Evolutionary conservation across 2,888 invertebrate genomes (phyloP).

Genomic region (Platerodrilus igneus): DNA sequence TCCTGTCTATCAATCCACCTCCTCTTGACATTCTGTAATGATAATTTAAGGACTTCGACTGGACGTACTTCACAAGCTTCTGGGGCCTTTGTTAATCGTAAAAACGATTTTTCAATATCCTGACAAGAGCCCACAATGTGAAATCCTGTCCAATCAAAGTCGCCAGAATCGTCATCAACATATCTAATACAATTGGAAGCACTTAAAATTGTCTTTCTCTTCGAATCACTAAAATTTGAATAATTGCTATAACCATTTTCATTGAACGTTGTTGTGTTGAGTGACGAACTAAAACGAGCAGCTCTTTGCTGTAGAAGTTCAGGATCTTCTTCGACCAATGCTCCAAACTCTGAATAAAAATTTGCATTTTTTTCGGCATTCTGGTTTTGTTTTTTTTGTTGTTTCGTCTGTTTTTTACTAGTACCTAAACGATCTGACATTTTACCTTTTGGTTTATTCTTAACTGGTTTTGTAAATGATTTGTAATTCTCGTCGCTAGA

Average conservation of each 20-base stretch:
- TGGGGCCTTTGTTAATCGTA: conserved; percentile 94
- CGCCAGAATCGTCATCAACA: conserved; percentile 60
- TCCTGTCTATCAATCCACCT: conserved; percentile 88
- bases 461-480: conserved; percentile 37
- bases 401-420: no score
- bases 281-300: conserved; percentile 69
- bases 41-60: conserved; percentile 74
- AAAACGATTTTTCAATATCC: conserved; percentile 93
- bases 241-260: conserved; percentile 13
- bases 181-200: conserved; percentile 32
- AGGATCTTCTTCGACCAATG: conserved; percentile 64
- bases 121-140: conserved; percentile 92
- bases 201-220: conserved; percentile 17
- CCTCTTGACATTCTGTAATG: conserved; percentile 85
- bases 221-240: conserved; percentile 19
- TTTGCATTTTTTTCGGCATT: conserved; percentile 57
- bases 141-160: conserved; percentile 79
- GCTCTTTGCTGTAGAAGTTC: conserved; percentile 84
- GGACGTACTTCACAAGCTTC: conserved; percentile 89
- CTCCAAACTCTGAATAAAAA: conserved; percentile 64
- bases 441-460: conserved; percentile 47
- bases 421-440: conserved; percentile 57
- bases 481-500: conserved; percentile 41
- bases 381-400: conserved; percentile 51
- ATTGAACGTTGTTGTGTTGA: conserved; percentile 13